These are phyloP conservation scores for Ptiloglossa arizonensis DNA, from an alignment of 1,140 invertebrate species.

Conservation along the genomic window DNA sequence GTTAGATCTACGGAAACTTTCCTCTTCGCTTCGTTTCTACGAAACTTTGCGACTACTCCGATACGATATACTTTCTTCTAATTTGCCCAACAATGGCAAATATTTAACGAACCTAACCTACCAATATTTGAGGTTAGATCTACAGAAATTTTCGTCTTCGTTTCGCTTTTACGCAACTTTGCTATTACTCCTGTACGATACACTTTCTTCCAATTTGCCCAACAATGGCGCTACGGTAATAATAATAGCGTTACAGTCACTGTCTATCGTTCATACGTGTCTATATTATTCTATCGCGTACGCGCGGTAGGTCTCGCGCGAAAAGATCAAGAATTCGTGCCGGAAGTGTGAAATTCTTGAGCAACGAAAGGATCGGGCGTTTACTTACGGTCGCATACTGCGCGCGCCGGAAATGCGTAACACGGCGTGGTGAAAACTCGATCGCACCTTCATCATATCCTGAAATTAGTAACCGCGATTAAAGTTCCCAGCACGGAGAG, in stretches of 20 bases:
- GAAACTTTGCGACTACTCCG: no score
- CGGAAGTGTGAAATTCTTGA: conserved; percentile 53
- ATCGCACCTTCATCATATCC: conserved; percentile 54
- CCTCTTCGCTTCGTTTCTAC: no score
- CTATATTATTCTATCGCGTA: not conserved
- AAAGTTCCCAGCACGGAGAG: conserved; percentile 24
- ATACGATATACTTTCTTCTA: not conserved
- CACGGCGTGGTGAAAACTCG: conserved; percentile 59
- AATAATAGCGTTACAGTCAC: not conserved
- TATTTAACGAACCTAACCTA: no score
- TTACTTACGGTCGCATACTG: conserved; percentile 28
- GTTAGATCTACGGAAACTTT: no score
- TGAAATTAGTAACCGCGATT: conserved; percentile 49
- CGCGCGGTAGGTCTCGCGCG: not conserved
- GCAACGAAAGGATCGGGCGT: conserved; percentile 35
- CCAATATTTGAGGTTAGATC: no score
- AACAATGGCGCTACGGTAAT: not conserved
- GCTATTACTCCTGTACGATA: not conserved
- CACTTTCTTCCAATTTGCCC: not conserved
- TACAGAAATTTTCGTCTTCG: no score
- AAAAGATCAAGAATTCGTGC: conserved; percentile 17
- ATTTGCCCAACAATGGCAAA: not conserved
- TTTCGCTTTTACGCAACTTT: no score
- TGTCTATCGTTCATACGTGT: not conserved
- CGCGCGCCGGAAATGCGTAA: conserved; percentile 52